Percentiles rank a stretch among this genome's conserved stretches.
Conservation (phyloP, 2,797 vertebrate species). For the Cephalopachus bancanus region DNA sequence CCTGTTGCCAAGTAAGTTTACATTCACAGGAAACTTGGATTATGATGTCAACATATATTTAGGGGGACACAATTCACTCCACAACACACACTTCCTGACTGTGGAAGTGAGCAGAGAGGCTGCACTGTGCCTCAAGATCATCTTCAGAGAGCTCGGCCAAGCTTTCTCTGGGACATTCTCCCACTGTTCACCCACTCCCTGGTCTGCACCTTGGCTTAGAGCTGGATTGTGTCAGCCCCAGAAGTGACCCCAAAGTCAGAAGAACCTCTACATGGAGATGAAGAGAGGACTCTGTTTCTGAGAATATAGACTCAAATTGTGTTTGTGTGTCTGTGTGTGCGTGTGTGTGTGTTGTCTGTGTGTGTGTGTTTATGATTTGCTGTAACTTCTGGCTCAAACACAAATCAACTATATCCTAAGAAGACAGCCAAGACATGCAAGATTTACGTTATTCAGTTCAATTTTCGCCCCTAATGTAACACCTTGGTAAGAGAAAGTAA, state of each 20-base stretch:
- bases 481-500: background rate
- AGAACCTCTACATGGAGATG: background rate
- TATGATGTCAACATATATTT: background rate
- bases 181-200: accelerated
- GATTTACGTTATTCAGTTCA: background rate
- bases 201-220: too few species aligned
- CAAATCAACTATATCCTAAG: background rate
- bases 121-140: accelerated
- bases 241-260: background rate
- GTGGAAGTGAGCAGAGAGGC: background rate
- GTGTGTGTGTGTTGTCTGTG: background rate
- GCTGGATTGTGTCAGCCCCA: accelerated
- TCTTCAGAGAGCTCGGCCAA: too few species aligned
- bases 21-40: background rate
- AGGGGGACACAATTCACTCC: background rate
- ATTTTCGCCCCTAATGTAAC: background rate
- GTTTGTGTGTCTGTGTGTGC: background rate
- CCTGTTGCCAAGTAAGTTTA: background rate
- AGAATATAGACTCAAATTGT: background rate
- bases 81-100: background rate
- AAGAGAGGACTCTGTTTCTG: background rate
- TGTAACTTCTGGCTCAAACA: background rate
- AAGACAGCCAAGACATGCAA: background rate
- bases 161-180: accelerated
- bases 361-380: background rate